Evolutionary conservation across 2,888 invertebrate species (phyloP), one percentile per base, ranked within the genome.

Genomic region (Sepioteuthis lessoniana): DNA sequence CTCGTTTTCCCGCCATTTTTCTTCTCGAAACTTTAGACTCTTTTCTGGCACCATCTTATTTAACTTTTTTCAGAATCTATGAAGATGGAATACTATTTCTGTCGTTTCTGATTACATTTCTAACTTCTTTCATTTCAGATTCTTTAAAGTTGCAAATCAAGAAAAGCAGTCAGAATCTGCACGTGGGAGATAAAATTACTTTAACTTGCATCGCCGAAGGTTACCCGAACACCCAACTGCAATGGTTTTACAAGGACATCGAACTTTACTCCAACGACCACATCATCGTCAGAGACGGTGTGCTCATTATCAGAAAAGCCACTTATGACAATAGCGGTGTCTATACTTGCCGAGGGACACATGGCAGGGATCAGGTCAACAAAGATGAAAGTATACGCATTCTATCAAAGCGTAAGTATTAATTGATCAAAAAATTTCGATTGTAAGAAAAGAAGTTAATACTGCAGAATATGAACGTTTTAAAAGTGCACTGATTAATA

Each of bases 281-380:
- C 92, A 95, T 95, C 92, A 95, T 91, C 93, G 95, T 96, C 25
- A 94, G 94, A 37, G 95, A 95, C 38, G 96, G 95, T 4, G 95
- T 95, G 35, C 95, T 97, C 93, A 94, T 95, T 37, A 95, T 97
- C 35, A 94, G 95, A 25, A 95, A 96, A 90, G 95, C 96, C 2
- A 95, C 95, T 5, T 95, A 95, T 46, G 95, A 96, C 35, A 96
- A 97, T 94, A 95, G 96, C 13, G 97, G 97, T 5, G 94, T 95
- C 47, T 97, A 97, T 95, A 95, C 96, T 8, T 97, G 97, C 95
- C 95, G 96, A 76, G 97, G 96, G 3, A 95, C 95, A 91, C 96
- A 96, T 94, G 94, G 94, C 31, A 95, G 94, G 35, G 95, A 96
- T 90, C 96, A 95, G 90, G 96, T 95, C 19, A 95, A 95, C 55